phyloP scores from a whole-genome alignment of 92 coral and sea anemone species.

The Zoanthus gigantus region DNA sequence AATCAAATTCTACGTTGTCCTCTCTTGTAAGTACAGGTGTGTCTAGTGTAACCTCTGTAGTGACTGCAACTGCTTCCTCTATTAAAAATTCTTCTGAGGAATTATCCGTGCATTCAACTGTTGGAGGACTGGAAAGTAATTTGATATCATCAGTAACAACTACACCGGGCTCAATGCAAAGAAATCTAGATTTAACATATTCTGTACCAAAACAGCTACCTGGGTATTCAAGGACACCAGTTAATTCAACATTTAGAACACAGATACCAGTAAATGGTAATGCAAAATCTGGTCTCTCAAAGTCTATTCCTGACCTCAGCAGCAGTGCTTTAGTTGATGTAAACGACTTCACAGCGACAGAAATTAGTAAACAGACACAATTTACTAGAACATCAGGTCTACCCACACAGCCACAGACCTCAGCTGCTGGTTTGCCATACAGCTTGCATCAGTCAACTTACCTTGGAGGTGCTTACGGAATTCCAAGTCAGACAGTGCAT shows the following conservation, averaged over 20 bases:
- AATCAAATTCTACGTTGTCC: constrained; percentile 6
- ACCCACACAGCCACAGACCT: not conserved
- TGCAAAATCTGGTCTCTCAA: constrained; percentile 53
- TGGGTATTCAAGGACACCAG: not conserved
- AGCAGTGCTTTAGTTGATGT: constrained; percentile 73
- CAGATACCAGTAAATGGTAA: constrained; percentile 13
- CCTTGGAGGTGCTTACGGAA: not conserved
- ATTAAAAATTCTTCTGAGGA: not conserved
- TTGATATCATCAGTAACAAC: not conserved
- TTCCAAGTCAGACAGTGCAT: not conserved
- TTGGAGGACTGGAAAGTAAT: not conserved
- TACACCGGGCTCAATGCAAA: not conserved
- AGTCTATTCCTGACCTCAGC: constrained; percentile 68
- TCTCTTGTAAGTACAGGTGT: not conserved
- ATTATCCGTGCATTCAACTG: not conserved
- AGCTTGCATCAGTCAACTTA: not conserved
- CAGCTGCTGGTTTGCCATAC: not conserved
- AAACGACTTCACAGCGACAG: constrained; percentile 17
- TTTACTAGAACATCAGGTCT: not conserved
- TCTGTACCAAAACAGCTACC: constrained; percentile 18
- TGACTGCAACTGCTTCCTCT: constrained; percentile 21
- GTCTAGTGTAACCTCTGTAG: constrained; percentile 26
- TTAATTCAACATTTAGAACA: not conserved
- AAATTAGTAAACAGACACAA: not conserved
- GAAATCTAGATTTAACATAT: not conserved